Conservation (phyloP, 2,888 invertebrate genomes). For the Tenthredo mesomela region DNA sequence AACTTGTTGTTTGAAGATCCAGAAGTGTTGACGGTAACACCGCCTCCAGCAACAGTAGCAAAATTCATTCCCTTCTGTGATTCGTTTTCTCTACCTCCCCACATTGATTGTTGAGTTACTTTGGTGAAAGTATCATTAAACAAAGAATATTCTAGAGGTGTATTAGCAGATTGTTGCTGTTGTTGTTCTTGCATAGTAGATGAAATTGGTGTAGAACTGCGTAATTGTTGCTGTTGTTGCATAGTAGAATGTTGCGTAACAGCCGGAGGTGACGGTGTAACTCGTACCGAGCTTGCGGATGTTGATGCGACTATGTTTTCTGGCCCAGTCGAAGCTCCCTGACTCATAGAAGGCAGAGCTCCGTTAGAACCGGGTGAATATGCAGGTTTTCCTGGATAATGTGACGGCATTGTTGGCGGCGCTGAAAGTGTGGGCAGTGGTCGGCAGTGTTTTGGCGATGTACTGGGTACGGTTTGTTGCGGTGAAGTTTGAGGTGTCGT, state of each 20-base stretch:
- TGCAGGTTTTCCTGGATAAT: conserved; percentile 67
- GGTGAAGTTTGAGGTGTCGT: conserved; percentile 67
- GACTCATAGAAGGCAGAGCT: conserved; percentile 60
- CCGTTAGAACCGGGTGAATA: conserved; percentile 73
- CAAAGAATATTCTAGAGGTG: conserved; percentile 90
- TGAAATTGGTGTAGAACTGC: conserved; percentile 68
- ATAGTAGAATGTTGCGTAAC: conserved; percentile 58
- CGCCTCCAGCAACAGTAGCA: conserved; percentile 85
- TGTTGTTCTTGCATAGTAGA: conserved; percentile 70
- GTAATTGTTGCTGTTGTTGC: conserved; percentile 64
- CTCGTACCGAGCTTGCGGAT: conserved; percentile 67
- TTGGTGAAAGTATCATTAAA: conserved; percentile 89
- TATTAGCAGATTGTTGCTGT: conserved; percentile 74
- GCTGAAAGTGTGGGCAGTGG: conserved; percentile 73
- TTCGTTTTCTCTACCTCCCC: conserved; percentile 81
- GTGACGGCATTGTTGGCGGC: conserved; percentile 70
- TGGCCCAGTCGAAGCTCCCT: conserved; percentile 63
- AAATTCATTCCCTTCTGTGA: conserved; percentile 85
- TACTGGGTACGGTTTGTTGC: conserved; percentile 69
- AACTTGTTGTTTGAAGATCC: conserved; percentile 79
- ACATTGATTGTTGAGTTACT: conserved; percentile 83
- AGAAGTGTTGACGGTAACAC: conserved; percentile 75
- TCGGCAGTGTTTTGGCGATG: conserved; percentile 76
- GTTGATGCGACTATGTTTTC: conserved; percentile 63
- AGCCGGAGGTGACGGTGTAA: conserved; percentile 70